Base-by-base conservation (phyloP, 1,140 invertebrate species). In the Saccostrea cuccullata region DNA sequence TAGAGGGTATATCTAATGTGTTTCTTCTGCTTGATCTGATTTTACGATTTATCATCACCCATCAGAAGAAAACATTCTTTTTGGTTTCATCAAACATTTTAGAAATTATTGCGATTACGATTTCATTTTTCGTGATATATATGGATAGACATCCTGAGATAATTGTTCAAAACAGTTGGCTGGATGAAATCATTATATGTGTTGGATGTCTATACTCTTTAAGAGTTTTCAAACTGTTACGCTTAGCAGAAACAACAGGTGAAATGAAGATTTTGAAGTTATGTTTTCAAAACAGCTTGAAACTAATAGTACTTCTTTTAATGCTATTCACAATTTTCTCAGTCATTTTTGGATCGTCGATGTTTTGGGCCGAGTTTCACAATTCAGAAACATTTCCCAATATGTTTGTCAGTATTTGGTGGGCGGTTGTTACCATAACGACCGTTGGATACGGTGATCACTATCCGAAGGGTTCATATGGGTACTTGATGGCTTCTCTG, bases 381-480 rank as follows among this genome's bases (percentile, higher is more conserved):
- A 70, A 86, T 23, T 11, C 70, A 36, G 13, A 82, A 12, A 88
- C 84, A 6, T 88, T 86, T 86, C 55, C 55, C 13, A 82, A 85
- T n/a, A 36, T 70, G 0, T 88, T 88, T 64, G 47, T 73, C 4
- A 98, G 98, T 13, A 95, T 99, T 86, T 99, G 98, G 98, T 99
- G 98, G 98, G 98, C 98, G n/a, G 96, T 99, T 94, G 98, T 99
- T 89, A 99, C 98, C 77, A 99, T 99, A 98, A 99, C 98, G 88
- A 99, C 98, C 0, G 98, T 99, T 47, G 98, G 98, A 47, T 99
- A 99, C 94, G 98, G 98, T 47, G 93, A 94, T 77, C 83, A 90
- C 4, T 77, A 73, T 13, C 91, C 91, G 23, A 90, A 84, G 55
- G 86, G 86, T 15, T 20, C 36, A 12, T 82, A 90, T 47, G 95